These are phyloP conservation scores for Teleogryllus occipitalis DNA, from an alignment of 1,140 invertebrate species.

Conservation along the genomic window DNA sequence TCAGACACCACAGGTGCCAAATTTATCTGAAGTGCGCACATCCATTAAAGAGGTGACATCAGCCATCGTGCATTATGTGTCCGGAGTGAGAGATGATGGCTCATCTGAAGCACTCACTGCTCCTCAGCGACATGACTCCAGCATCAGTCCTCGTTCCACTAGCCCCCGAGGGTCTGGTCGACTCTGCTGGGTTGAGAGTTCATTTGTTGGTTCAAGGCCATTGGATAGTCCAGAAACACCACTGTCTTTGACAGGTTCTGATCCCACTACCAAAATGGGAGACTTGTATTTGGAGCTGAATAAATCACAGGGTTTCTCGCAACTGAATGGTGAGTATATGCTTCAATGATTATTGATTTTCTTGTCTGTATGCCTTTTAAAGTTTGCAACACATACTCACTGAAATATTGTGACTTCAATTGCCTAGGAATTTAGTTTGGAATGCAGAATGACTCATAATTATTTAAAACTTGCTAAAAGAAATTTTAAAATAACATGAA, in stretches of 20 bases:
- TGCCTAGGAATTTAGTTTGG: too few relatives aligned
- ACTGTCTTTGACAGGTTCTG: conserved; percentile 44
- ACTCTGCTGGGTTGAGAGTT: conserved; percentile 81
- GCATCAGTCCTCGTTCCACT: conserved; percentile 6
- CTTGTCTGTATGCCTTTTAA: too few relatives aligned
- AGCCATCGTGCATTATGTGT: conserved; percentile 86
- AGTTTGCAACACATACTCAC: too few relatives aligned
- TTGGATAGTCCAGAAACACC: conserved; percentile 77
- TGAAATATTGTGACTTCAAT: too few relatives aligned
- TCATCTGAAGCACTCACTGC: conserved; percentile 29
- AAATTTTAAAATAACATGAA: too few relatives aligned
- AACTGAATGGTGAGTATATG: conserved; percentile 36
- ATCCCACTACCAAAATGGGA: conserved; percentile 30
- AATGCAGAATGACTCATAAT: too few relatives aligned
- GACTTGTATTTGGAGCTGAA: conserved; percentile 28
- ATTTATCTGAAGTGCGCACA: conserved; percentile 60
- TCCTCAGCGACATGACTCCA: conserved; percentile 26
- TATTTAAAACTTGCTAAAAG: too few relatives aligned
- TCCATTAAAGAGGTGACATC: conserved; percentile 88
- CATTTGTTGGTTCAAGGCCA: conserved; percentile 76
- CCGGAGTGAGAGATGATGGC: conserved; percentile 43
- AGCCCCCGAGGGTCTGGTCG: conserved; percentile 38
- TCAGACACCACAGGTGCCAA: conserved; percentile 20
- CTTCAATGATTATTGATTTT: not conserved
- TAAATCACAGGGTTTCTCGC: conserved; percentile 15